Evolutionary conservation across 2,113 vertebrate species (phyloP), one percentile per base, ranked within the genome.

Genomic region (Lonchura striata): DNA sequence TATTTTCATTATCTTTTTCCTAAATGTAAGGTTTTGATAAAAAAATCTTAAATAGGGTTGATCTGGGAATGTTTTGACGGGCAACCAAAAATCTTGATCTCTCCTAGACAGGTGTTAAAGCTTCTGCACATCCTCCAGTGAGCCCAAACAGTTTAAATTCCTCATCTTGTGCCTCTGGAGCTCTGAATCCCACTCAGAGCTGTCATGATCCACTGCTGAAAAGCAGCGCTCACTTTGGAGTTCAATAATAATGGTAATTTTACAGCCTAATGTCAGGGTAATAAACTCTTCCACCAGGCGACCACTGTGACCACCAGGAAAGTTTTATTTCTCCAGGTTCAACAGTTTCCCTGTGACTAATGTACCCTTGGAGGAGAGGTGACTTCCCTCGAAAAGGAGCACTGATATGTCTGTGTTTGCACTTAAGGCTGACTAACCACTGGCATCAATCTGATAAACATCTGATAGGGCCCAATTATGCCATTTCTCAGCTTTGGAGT

Each of bases 291-390:
- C 83, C 72, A 28, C 28, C 31, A n/a, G 86, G 60, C 31, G 6
- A 37, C 72, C 65, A 10, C 69, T 95, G 89, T 71, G 94, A 86
- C 65, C 72, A 42, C 76, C 52, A 65, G 86, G 77, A 30, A 95
- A 94, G 89, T 91, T 86, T 94, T 84, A 44, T 86, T 95, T 64
- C 86, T 75, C 57, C 57, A 39, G 83, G 94, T 89, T 95, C 86
- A 92, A 75, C 83, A 94, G 72, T 71, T 93, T 86, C 31, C 59
- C 27, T 53, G 81, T 94, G 88, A 86, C 72, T 86, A 23, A 81
- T 81, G 76, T 47, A 25, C 44, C 76, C 60, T 41, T 28, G 17
- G 83, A 86, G 91, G 35, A 86, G 84, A 93, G 69, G 69, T 71
- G 89, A 53, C 53, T 64, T 84, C 84, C n/a, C 74, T 79, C 8